Evolutionary conservation across 2,797 vertebrate species (phyloP), one percentile per base, ranked within the genome.

Genomic region (Graptemys geographica): DNA sequence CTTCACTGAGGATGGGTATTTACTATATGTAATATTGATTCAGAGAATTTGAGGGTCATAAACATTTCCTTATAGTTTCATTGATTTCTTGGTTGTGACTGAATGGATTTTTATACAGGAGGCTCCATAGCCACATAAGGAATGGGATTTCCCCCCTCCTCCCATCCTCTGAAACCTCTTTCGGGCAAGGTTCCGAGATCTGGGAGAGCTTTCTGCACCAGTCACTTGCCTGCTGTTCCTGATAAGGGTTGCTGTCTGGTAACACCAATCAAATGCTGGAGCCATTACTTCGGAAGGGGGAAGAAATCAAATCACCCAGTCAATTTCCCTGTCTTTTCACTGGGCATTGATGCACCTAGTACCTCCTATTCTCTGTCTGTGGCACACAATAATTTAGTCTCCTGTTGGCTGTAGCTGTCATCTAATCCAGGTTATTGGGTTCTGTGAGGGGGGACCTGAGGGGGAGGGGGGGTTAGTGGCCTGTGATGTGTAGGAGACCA

Each of bases 251-350:
- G 33, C 19, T 11, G 2, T 56, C 56, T 23, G 49, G 51, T 18
- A 10, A 7, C 5, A 11, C 18, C n/a, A 57, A 33, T 79, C 2
- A 0, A 31, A 37, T 53, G 11, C 6, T 44, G 12, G 74, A 28
- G 41, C 74, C 74, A 47, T 76, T 15, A 27, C 23, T 76, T 76
- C 4, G 1, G 12, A 37, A 72, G 12, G 62, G 16, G 33, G 16
- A 65, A 62, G 31, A 62, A 62, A 62, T 33, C 62, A 69, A n/a
- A 69, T 37, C 65, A 62, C 28, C 28, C 57, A 62, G 12, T 33
- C 27, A 69, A 23, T n/a, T n/a, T 37, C n/a, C 7, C 16, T 37
- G n/a, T 69, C 65, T 69, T 37, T 69, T n/a, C 62, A 69, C 33
- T 65, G 13, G 15, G 59, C 4, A 3, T 69, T 21, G 16, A 19